A percentile compares a stretch with the other conserved stretches of the same genome.
phyloP scores from a whole-genome alignment of 2,888 invertebrate species.

The Ophonus ardosiacus region DNA sequence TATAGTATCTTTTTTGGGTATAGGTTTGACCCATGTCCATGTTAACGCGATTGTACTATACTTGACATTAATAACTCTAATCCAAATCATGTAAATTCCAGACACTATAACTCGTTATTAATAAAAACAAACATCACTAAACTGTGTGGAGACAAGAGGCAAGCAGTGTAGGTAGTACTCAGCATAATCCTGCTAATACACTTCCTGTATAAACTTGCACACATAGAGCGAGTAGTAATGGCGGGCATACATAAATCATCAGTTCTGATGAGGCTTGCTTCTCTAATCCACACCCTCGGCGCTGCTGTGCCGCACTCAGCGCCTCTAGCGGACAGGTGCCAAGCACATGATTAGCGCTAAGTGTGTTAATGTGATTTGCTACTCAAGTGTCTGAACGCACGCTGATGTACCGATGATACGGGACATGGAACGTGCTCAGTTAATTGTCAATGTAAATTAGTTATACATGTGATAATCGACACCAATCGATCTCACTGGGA shows the following conservation, averaged over 20 bases:
- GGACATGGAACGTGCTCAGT: conserved; percentile 11
- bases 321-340: conserved; percentile 51
- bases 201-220: conserved; percentile 16
- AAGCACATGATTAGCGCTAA: conserved; percentile 59
- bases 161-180: not conserved
- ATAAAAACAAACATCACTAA: not conserved
- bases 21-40: no score
- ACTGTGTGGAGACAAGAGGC: not conserved
- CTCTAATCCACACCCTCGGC: conserved; percentile 24
- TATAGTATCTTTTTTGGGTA: no score
- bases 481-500: conserved; percentile 43
- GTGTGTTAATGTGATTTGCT: conserved; percentile 58
- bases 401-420: conserved; percentile 39
- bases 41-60: no score
- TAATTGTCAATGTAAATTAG: conserved; percentile 59
- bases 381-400: conserved; percentile 41
- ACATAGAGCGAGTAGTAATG: conserved; percentile 23
- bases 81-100: not conserved
- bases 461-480: conserved; percentile 55
- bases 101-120: not conserved
- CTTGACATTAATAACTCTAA: not conserved
- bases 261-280: conserved; percentile 28
- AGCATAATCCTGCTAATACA: conserved; percentile 35
- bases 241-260: conserved; percentile 59
- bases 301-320: not conserved